Conservation (phyloP, 2,888 invertebrate species). For the Lepidocyrtoides sp. region DNA sequence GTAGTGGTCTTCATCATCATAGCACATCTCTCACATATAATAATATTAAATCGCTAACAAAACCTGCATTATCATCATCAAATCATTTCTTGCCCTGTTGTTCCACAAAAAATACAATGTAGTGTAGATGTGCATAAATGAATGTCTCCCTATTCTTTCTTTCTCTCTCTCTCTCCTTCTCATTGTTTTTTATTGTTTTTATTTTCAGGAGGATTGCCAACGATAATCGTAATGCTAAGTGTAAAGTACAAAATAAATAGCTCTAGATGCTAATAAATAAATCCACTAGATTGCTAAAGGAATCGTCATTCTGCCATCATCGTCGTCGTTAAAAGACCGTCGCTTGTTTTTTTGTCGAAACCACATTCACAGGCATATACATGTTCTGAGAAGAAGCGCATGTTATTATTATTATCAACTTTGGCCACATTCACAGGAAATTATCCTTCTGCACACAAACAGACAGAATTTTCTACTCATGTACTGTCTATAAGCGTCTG, state of each 20-base stretch:
- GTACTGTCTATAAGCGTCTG: too few species aligned
- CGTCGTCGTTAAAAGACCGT: not conserved
- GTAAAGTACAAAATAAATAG: conserved; percentile 73
- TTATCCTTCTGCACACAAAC: not conserved
- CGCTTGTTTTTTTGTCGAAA: not conserved
- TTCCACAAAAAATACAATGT: not conserved
- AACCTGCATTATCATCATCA: conserved; percentile 47
- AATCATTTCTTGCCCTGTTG: conserved; percentile 12
- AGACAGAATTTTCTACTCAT: not conserved
- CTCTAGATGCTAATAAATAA: conserved; percentile 64
- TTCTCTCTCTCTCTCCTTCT: not conserved
- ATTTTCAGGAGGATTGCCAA: conserved; percentile 43
- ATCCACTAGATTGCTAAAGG: conserved; percentile 49
- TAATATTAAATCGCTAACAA: conserved; percentile 50
- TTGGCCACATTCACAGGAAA: conserved; percentile 41
- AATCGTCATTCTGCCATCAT: conserved; percentile 29
- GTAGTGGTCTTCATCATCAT: conserved; percentile 24
- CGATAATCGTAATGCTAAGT: conserved; percentile 68
- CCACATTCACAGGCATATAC: not conserved
- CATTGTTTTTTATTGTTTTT: too few species aligned
- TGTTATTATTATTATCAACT: not conserved
- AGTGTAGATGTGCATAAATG: not conserved
- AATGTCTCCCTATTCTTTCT: not conserved
- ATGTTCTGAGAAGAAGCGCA: not conserved
- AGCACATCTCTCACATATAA: conserved; percentile 11